Base-by-base conservation (phyloP, 2,113 vertebrate genomes). In the Drymodes brunneopygia region DNA sequence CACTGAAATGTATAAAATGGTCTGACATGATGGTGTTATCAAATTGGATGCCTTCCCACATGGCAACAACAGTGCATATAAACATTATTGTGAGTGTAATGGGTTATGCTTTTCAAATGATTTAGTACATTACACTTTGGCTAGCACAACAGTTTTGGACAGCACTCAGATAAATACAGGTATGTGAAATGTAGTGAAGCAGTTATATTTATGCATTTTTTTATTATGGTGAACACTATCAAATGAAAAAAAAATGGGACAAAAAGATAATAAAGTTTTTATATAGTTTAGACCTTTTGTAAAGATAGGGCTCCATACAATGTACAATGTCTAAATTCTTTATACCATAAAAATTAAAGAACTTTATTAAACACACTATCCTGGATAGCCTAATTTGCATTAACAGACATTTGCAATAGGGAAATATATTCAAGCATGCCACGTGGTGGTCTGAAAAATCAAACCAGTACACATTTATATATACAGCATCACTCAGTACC, bases 401-500 rank as follows among this genome's bases (percentile, higher is more conserved):
- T 98, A 99, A 99, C 98, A 99, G 99, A 99, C 98, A 98, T 98
- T 83, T 98, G 97, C 98, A 97, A 95, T 97, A 96, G 97, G 97
- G 98, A 99, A 98, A 97, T 98, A 98, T 98, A 97, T 97, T 98
- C 98, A 99, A 97, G 98, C 98, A 99, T 99, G 98, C 99, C 98
- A 98, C 98, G 98, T 99, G 98, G 98, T 99, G 98, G 97, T 98
- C 98, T 98, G 96, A 98, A 98, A 98, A 98, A 98, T 98, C 98
- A 99, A 99, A 98, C 99, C 98, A 97, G 98, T 98, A 99, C 97
- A 98, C 95, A 97, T 96, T 97, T 96, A 97, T 98, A 98, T 98
- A 98, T 98, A 99, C 99, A 99, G 98, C 98, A 97, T 99, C 99
- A 99, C 98, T 99, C 99, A 99, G 99, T 99, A 99, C 99, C 99